Conservation (phyloP, 92 coral and sea anemone genomes). For the Heliopora coerulea region DNA sequence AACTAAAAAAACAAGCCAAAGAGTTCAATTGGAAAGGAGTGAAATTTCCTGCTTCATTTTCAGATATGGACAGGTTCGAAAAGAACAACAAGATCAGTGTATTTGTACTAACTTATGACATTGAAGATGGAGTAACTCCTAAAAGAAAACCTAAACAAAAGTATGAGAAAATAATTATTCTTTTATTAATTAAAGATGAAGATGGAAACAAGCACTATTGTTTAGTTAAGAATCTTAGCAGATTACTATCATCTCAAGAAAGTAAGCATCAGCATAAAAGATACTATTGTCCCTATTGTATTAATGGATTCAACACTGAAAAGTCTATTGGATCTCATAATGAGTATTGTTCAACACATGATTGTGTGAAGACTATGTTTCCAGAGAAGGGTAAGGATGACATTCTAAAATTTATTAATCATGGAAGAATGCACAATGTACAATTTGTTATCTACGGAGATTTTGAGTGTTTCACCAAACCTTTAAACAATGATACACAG, state of each 20-base stretch:
- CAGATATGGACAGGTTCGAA: conserved; percentile 42
- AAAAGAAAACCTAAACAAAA: conserved; percentile 3
- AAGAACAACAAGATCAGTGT: conserved; percentile 31
- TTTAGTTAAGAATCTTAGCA: neutral
- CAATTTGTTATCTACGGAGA: conserved; percentile 62
- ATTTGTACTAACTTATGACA: conserved; percentile 44
- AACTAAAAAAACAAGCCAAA: conserved; percentile 26
- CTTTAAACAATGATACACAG: neutral
- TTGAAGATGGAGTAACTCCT: conserved; percentile 29
- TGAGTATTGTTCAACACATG: neutral
- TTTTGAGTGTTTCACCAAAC: conserved; percentile 53
- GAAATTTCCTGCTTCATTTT: conserved; percentile 43
- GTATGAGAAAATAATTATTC: neutral
- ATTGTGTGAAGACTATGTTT: neutral
- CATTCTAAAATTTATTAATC: conserved; percentile 25
- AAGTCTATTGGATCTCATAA: neutral
- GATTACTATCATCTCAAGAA: neutral
- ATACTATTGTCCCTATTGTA: neutral
- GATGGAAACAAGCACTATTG: neutral
- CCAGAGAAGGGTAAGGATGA: neutral
- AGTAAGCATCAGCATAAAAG: neutral
- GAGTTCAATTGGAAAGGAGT: conserved; percentile 45
- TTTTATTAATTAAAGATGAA: too few relatives aligned
- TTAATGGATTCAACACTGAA: neutral
- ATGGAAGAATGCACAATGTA: conserved; percentile 37